phyloP scores from a whole-genome alignment of 1,140 invertebrate species.

The Trinorchestia longiramus region DNA sequence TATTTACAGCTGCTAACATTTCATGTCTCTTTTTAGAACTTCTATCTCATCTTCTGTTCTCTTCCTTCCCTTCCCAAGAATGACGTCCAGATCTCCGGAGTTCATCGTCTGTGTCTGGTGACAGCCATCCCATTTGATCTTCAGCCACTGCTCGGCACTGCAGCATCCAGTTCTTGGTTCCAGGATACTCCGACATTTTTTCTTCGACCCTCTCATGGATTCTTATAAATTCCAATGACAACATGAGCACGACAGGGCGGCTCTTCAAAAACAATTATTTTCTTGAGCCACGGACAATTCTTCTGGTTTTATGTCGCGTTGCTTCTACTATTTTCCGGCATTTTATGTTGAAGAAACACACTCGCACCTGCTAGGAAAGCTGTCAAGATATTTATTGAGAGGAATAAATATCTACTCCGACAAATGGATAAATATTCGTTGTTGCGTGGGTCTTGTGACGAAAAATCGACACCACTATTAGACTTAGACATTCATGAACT shows the following conservation, averaged over 20 bases:
- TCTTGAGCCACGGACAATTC: not conserved
- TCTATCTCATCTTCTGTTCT: not conserved
- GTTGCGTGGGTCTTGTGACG: too few species aligned
- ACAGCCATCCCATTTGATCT: not conserved
- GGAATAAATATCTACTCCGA: too few species aligned
- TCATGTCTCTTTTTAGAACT: not conserved
- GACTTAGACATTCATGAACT: too few species aligned
- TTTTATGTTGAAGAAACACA: not conserved
- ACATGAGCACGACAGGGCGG: not conserved
- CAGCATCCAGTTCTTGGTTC: not conserved
- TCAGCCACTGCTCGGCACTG: not conserved
- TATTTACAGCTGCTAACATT: not conserved
- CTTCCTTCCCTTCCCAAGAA: not conserved
- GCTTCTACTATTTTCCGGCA: not conserved
- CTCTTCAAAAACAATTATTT: not conserved
- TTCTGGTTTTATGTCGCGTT: not conserved
- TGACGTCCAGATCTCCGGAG: not conserved
- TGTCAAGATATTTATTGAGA: not conserved
- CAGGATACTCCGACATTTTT: not conserved
- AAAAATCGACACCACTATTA: too few species aligned
- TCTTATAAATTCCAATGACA: not conserved
- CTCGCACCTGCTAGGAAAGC: not conserved
- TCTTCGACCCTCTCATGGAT: not conserved
- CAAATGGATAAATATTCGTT: too few species aligned
- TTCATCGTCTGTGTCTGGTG: not conserved